Evolutionary conservation across 2,797 vertebrate genomes (phyloP), one percentile per base, ranked within the genome.

Genomic region (Poeciliopsis paucimaculata): DNA sequence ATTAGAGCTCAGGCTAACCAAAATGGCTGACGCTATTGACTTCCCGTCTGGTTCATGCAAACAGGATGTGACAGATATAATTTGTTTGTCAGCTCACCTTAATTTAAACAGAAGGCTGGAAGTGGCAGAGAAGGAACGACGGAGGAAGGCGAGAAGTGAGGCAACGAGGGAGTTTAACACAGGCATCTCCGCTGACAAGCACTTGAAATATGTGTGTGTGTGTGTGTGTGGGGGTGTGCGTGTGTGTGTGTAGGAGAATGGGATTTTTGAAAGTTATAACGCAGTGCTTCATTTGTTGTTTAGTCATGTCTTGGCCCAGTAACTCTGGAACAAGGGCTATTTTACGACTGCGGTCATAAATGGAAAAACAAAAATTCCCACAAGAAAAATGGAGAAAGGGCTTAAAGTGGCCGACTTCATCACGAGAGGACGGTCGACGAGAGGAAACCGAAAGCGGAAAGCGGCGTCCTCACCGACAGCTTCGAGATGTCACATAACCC

Each of bases 1-100:
- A 96, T 96, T 96, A 95, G 94, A 96, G 92, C 90, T 93, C 86
- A 62, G 76, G 89, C 91, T 91, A 95, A 95, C 94, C 91, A 95
- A 95, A 93, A 94, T 93, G 94, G 94, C 90, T 57, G 90, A 87
- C 81, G 41, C 84, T 95, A 96, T 96, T 93, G 96, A 95, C 95
- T 95, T 96, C 92, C 95, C 93, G 90, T 96, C 95, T 81, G 84
- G 88, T 94, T 91, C 91, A 94, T 94, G 94, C 93, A 96, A 96
- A 96, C 95, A 93, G 89, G 92, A 95, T 93, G 94, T 95, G 95
- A 95, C 95, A 96, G 95, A 95, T 96, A 95, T 95, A 95, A 96
- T 96, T 96, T 95, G 95, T 95, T 96, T 95, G 95, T 96, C 95
- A 95, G 93, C 91, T 92, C 94, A 94, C 93, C 92, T 94, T 95